phyloP scores from a whole-genome alignment of 2,797 vertebrate species.

The Phyllotis vaccarum region DNA sequence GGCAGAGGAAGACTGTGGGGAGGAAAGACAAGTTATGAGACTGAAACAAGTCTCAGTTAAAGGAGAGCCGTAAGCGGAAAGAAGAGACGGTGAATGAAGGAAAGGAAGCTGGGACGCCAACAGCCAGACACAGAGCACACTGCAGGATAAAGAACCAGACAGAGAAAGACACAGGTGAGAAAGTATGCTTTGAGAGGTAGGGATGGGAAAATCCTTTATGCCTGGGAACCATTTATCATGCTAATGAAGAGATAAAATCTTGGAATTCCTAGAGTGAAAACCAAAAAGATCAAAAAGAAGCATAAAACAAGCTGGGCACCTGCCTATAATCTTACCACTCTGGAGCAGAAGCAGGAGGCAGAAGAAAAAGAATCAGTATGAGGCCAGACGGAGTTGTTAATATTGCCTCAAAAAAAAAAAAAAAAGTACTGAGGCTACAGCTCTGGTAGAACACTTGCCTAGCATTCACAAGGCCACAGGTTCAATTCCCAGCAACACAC shows the following conservation, averaged over 20 bases:
- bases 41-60: constrained; percentile 41
- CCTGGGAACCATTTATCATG: neutral
- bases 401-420: neutral
- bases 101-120: neutral
- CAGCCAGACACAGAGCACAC: neutral
- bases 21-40: neutral
- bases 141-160: neutral
- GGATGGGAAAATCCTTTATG: neutral
- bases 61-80: constrained; percentile 15
- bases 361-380: neutral
- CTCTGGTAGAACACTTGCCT: neutral
- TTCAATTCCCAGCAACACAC: neutral
- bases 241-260: neutral
- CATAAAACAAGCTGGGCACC: neutral
- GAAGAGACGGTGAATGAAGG: constrained; percentile 19
- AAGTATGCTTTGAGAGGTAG: neutral
- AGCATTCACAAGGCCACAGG: neutral
- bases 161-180: constrained; percentile 9
- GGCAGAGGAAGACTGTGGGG: neutral
- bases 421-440: neutral
- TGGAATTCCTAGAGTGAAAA: neutral
- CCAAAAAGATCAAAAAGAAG: constrained; percentile 29
- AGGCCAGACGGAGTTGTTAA: neutral
- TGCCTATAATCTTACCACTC: neutral
- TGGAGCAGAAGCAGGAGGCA: neutral